phyloP scores from a whole-genome alignment of 2,797 vertebrate genomes.

The Rhinophrynus dorsalis region DNA sequence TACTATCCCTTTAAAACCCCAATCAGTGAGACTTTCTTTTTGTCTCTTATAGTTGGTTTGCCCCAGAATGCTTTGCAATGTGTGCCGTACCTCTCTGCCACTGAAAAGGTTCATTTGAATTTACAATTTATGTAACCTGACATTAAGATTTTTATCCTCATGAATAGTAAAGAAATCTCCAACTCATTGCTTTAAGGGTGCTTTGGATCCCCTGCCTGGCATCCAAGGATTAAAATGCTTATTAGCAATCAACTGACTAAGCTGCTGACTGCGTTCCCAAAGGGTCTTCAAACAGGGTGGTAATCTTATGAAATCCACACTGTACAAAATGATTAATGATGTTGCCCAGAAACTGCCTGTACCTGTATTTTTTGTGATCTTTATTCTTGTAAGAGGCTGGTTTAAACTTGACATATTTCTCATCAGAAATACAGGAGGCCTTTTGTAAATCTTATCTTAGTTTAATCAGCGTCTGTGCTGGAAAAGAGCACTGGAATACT shows the following conservation, averaged over 20 bases:
- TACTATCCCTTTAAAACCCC: too few species aligned
- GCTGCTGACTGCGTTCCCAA: background rate
- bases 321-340: background rate
- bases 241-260: background rate
- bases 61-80: too few species aligned
- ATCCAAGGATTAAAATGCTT: background rate
- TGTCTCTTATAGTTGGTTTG: too few species aligned
- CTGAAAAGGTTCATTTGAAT: too few species aligned
- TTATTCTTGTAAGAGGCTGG: background rate
- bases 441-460: conserved; percentile 15
- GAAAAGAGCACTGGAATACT: background rate
- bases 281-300: background rate
- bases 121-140: background rate
- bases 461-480: conserved; percentile 21
- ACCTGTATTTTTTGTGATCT: conserved; percentile 6
- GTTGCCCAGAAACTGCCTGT: background rate
- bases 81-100: too few species aligned
- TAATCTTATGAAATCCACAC: background rate
- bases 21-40: too few species aligned
- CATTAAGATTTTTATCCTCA: background rate
- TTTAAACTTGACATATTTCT: background rate
- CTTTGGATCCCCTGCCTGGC: too few species aligned
- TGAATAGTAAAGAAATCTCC: too few species aligned
- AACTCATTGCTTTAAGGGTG: too few species aligned
- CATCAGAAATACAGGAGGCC: background rate